Percentiles rank a stretch among this genome's conserved stretches.
Conservation (phyloP, 2,888 invertebrate genomes). For the Drosophila neutralis region DNA sequence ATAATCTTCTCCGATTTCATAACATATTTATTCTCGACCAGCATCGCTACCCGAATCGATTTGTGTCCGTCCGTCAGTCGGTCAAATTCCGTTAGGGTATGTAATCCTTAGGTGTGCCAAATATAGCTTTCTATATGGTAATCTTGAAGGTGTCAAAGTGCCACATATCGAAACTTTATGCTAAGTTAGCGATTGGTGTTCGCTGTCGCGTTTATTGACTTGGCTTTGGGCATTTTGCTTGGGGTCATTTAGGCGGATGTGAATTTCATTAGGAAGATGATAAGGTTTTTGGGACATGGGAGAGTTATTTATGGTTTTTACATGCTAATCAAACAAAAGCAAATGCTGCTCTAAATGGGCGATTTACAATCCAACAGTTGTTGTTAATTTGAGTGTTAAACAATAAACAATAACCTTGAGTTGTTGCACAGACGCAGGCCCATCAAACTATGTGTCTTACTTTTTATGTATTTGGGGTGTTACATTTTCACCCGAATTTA, state of each 20-base stretch:
- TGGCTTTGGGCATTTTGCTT: slow-evolving; percentile 12
- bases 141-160: slow-evolving; percentile 33
- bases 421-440: slow-evolving; percentile 3
- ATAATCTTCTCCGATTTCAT: not conserved
- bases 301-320: slow-evolving; percentile 13
- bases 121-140: too few relatives aligned
- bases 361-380: slow-evolving; percentile 33
- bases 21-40: not conserved
- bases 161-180: slow-evolving; percentile 31
- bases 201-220: slow-evolving; percentile 47
- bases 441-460: not conserved
- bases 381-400: slow-evolving; percentile 54
- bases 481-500: slow-evolving; percentile 25
- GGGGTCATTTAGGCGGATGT: slow-evolving; percentile 56
- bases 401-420: slow-evolving; percentile 39
- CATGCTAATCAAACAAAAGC: slow-evolving; percentile 18
- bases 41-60: not conserved
- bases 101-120: not conserved
- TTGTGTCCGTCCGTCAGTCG: not conserved
- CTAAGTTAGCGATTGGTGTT: slow-evolving; percentile 29
- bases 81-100: not conserved
- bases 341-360: slow-evolving; percentile 29
- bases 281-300: slow-evolving; percentile 12
- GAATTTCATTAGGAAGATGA: slow-evolving; percentile 49
- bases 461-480: slow-evolving; percentile 7